Percentiles rank a stretch among this genome's conserved stretches.
These are phyloP conservation scores for Drosophila elegans DNA, from an alignment of 1,140 invertebrate genomes.

Conservation along the genomic window DNA sequence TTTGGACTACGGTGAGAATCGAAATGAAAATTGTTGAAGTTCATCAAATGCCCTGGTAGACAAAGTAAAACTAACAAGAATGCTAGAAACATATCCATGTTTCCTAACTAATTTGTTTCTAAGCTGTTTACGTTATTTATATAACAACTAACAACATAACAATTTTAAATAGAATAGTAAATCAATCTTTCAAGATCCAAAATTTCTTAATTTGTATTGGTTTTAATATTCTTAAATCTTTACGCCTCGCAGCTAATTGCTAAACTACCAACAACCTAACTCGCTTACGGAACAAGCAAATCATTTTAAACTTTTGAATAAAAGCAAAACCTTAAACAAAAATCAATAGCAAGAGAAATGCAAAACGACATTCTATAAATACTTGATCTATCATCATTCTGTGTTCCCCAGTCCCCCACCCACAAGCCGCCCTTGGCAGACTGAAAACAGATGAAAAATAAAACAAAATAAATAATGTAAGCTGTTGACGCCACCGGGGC, in stretches of 20 bases:
- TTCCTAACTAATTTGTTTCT: no score
- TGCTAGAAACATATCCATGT: no score
- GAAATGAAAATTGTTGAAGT: neutral
- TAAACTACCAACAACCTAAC: neutral
- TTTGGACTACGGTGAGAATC: neutral
- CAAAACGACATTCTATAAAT: constrained; percentile 40
- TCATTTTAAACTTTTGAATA: constrained; percentile 2
- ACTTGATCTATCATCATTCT: constrained; percentile 52
- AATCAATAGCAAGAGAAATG: constrained; percentile 32
- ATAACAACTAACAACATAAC: no score
- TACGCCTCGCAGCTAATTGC: no score
- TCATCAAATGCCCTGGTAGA: no score
- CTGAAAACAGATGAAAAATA: constrained; percentile 24
- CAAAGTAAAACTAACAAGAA: no score
- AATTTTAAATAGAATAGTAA: no score
- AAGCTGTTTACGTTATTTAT: no score
- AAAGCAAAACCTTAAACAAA: constrained; percentile 22
- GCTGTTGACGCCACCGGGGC: constrained; percentile 44
- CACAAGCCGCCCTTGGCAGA: constrained; percentile 4
- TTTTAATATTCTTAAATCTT: no score
- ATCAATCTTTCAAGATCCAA: no score
- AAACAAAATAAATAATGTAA: constrained; percentile 62
- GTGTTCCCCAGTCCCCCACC: constrained; percentile 13
- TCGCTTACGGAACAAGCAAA: neutral
- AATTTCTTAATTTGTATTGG: no score